Conservation (phyloP, 2,797 vertebrate species). For the Thamnophis elegans region DNA sequence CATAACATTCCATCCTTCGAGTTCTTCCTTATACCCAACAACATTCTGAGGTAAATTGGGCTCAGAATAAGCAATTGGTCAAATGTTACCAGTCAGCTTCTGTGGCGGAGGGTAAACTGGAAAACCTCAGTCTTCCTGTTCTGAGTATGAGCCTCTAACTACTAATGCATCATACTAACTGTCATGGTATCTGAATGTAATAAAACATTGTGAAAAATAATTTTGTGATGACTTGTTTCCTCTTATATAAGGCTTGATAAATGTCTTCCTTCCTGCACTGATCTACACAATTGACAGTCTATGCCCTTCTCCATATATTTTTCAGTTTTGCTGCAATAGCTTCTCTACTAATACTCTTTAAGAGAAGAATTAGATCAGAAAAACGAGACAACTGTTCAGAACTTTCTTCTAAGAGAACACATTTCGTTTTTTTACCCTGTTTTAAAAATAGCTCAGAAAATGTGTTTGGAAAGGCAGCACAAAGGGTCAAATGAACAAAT, state of each 20-base stretch:
- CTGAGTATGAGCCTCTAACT: background rate
- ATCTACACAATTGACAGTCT: background rate
- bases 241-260: background rate
- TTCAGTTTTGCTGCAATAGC: background rate
- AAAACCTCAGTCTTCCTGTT: background rate
- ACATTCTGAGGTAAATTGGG: background rate
- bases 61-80: background rate
- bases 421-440: background rate
- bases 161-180: background rate
- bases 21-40: background rate
- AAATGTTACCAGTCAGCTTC: background rate
- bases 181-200: background rate
- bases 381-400: background rate
- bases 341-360: background rate
- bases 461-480: background rate
- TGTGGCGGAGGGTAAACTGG: background rate
- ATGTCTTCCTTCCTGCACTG: background rate
- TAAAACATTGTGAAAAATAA: background rate
- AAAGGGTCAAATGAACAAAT: background rate
- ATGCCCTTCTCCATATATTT: background rate
- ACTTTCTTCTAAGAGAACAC: background rate
- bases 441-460: background rate
- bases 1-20: background rate
- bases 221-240: background rate
- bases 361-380: background rate